phyloP scores from a whole-genome alignment of 2,797 vertebrate species.

The Tenualosa thibaudeaui region DNA sequence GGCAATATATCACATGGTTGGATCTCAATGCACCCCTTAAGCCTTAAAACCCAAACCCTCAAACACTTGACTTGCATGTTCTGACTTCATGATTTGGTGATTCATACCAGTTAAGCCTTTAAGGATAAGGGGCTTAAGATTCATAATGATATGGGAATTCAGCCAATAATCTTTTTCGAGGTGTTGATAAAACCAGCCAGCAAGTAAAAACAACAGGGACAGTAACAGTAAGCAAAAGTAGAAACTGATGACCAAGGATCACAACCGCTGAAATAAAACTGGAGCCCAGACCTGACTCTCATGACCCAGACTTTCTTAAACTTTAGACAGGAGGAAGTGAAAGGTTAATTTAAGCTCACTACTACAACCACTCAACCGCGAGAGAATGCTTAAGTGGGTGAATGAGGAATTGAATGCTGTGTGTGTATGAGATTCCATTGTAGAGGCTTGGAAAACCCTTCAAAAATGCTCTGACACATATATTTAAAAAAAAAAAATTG shows the following conservation, averaged over 20 bases:
- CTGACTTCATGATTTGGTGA: too few species aligned
- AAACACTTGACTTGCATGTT: too few species aligned
- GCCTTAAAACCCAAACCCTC: too few species aligned
- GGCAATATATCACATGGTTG: not conserved
- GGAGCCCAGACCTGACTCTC: not conserved
- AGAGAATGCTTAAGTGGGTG: not conserved
- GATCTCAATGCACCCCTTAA: too few species aligned
- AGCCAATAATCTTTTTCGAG: not conserved
- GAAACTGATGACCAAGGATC: not conserved
- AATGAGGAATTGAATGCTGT: not conserved
- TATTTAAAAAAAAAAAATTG: not conserved
- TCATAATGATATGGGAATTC: too few species aligned
- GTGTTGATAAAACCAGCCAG: not conserved
- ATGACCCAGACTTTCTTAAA: conserved; percentile 2
- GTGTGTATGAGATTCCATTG: not conserved
- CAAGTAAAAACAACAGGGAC: not conserved
- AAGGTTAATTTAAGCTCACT: not conserved
- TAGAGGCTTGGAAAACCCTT: not conserved
- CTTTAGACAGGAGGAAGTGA: not conserved
- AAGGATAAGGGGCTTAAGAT: too few species aligned
- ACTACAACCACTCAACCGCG: not conserved
- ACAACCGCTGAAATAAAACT: not conserved
- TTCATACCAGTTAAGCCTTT: too few species aligned
- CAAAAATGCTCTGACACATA: not conserved
- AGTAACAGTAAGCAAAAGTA: not conserved